A percentile compares a stretch with the other conserved stretches of the same genome.
Conservation (phyloP, 2,113 vertebrate genomes). For the Chiloscyllium plagiosum region DNA sequence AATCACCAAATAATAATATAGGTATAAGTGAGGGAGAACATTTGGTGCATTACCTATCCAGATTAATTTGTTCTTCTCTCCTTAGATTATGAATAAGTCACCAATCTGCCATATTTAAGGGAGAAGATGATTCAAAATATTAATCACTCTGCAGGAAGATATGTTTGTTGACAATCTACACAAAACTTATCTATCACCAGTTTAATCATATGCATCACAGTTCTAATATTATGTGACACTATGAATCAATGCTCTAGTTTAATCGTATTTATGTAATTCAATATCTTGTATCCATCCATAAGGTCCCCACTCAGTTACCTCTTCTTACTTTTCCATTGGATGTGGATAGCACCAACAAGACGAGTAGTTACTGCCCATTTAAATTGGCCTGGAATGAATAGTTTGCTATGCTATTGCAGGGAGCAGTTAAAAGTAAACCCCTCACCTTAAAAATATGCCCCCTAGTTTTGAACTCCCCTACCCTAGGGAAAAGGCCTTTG, state of each 20-base stretch:
- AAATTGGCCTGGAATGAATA: too few species aligned
- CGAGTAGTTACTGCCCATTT: too few species aligned
- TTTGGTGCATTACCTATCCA: not conserved
- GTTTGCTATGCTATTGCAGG: too few species aligned
- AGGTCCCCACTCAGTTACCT: not conserved
- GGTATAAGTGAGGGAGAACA: not conserved
- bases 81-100: not conserved
- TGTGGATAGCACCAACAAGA: too few species aligned
- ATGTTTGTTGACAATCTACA: not conserved
- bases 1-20: too few species aligned
- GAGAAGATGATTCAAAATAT: not conserved
- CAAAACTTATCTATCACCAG: not conserved
- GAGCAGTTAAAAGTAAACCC: too few species aligned
- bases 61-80: not conserved
- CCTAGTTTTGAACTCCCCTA: too few species aligned
- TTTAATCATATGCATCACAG: not conserved
- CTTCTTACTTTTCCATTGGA: too few species aligned
- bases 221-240: not conserved
- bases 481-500: too few species aligned
- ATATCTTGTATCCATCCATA: not conserved
- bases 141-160: not conserved
- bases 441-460: too few species aligned
- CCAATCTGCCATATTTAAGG: not conserved
- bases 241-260: not conserved
- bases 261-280: not conserved